Evolutionary conservation across 2,888 invertebrate genomes (phyloP).

Genomic region (Leucoma salicis): DNA sequence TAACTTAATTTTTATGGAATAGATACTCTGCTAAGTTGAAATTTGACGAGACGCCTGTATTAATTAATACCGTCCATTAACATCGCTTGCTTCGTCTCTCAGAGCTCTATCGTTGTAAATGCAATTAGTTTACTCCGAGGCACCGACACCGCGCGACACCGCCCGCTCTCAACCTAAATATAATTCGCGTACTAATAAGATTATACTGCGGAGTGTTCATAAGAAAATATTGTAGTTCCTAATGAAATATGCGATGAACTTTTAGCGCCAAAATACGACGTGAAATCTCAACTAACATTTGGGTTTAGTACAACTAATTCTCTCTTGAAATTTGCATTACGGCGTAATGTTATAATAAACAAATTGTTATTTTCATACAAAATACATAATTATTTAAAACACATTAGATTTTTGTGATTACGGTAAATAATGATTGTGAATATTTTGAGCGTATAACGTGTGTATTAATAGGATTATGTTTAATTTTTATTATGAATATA

Average conservation of each 20-base stretch:
- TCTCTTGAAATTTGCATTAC: conserved; percentile 23
- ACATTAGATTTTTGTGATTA: conserved; percentile 32
- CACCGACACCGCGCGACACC: conserved; percentile 64
- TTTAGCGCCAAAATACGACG: conserved; percentile 21
- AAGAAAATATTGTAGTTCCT: conserved; percentile 63
- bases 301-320: conserved; percentile 19
- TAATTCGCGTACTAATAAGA: conserved; percentile 70
- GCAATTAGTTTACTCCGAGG: conserved; percentile 69
- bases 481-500: no score
- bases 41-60: conserved; percentile 72
- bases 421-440: conserved; percentile 33
- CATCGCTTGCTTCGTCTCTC: conserved; percentile 67
- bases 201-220: conserved; percentile 64
- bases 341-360: conserved; percentile 23
- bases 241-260: conserved; percentile 45
- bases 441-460: conserved; percentile 20
- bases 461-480: neutral
- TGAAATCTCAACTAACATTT: conserved; percentile 18
- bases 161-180: conserved; percentile 67
- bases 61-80: conserved; percentile 80
- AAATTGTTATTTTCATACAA: conserved; percentile 18
- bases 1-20: conserved; percentile 46
- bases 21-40: conserved; percentile 61
- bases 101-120: conserved; percentile 70
- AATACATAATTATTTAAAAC: conserved; percentile 32